Evolutionary conservation across 1,140 invertebrate species (phyloP).

Genomic region (Sycophila sp.): DNA sequence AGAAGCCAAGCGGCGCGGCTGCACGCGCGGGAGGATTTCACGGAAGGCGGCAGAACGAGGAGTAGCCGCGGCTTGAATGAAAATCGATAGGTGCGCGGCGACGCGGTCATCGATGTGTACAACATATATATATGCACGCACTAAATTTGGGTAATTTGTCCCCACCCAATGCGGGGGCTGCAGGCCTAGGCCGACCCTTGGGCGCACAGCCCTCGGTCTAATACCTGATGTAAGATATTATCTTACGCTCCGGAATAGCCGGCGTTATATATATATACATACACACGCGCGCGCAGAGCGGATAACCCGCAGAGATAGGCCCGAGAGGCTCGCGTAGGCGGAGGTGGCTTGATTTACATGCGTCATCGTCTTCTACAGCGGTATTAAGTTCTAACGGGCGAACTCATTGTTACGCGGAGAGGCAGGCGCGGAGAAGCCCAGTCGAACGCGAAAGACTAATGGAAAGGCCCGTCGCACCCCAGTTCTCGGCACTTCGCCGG

Average conservation of each 20-base stretch:
- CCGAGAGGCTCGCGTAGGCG: neutral
- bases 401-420: conserved; percentile 9
- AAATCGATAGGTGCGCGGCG: conserved; percentile 10
- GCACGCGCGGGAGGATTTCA: neutral
- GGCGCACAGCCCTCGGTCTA: neutral
- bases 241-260: conserved; percentile 25
- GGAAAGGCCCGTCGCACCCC: conserved; percentile 20
- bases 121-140: no score
- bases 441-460: conserved; percentile 20
- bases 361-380: conserved; percentile 30
- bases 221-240: conserved; percentile 33
- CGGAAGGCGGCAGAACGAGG: neutral
- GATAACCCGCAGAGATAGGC: neutral
- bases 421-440: neutral
- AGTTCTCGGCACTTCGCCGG: conserved; percentile 18
- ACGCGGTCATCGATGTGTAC: conserved; percentile 9
- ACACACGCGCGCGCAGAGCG: neutral
- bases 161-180: neutral
- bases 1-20: neutral
- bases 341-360: conserved; percentile 36
- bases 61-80: neutral
- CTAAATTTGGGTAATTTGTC: conserved; percentile 35
- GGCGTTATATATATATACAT: neutral
- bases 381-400: conserved; percentile 33
- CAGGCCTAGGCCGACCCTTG: neutral